Evolutionary conservation across 2,888 invertebrate genomes (phyloP).

Genomic region (Habroteleia sp.): DNA sequence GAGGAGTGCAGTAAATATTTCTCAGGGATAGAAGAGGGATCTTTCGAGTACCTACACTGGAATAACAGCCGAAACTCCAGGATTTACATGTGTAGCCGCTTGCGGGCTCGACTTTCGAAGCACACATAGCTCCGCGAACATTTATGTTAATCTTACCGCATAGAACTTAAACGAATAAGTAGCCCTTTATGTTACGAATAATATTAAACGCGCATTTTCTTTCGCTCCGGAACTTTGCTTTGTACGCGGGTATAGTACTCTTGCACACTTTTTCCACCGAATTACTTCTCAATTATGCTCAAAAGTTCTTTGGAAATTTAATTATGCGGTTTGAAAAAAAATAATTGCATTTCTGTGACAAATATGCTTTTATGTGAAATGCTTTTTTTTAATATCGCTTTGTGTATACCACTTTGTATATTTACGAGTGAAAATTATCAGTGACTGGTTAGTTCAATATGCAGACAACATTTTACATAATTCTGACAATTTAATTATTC

Average conservation of each 20-base stretch:
- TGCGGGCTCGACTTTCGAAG: conserved; percentile 47
- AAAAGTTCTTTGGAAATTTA: conserved; percentile 23
- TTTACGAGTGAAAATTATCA: conserved; percentile 1
- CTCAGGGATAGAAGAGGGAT: too few species aligned
- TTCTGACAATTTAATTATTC: too few species aligned
- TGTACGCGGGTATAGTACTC: conserved; percentile 3
- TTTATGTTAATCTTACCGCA: conserved; percentile 51
- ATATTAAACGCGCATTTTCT: conserved; percentile 47
- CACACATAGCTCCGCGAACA: conserved; percentile 44
- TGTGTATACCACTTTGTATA: conserved; percentile 6
- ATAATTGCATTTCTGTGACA: conserved; percentile 34
- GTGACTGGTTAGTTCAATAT: conserved; percentile 3
- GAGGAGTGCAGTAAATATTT: conserved; percentile 10
- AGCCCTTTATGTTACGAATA: conserved; percentile 49
- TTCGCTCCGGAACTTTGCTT: conserved; percentile 20
- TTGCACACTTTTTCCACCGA: conserved; percentile 35
- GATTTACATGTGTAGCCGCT: conserved; percentile 75
- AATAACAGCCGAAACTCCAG: conserved; percentile 74
- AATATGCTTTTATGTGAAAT: conserved; percentile 15
- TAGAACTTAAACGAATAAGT: conserved; percentile 45
- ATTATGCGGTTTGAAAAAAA: conserved; percentile 28
- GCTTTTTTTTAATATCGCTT: conserved; percentile 1
- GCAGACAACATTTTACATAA: too few species aligned
- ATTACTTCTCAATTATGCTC: conserved; percentile 43
- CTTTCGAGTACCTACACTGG: conserved; percentile 46